These are phyloP conservation scores for Prunella fulvescens DNA, from an alignment of 2,113 vertebrate species.

Conservation along the genomic window DNA sequence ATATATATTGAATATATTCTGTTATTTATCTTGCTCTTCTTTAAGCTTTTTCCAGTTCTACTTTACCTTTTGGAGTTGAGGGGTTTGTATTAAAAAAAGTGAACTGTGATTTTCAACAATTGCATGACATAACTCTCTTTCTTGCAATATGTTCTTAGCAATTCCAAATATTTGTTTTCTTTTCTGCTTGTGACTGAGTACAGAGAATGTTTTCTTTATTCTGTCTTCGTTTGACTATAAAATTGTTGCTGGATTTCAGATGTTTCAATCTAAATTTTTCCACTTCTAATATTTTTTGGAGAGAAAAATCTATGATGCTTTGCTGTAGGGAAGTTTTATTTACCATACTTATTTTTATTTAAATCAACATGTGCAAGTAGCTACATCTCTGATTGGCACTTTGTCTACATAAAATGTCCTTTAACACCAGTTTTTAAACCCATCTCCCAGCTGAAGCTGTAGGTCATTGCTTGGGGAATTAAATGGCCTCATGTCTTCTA, in stretches of 20 bases:
- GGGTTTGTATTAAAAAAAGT: background rate
- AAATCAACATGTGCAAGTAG: background rate
- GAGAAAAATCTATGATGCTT: background rate
- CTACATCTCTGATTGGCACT: background rate
- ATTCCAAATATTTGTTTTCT: background rate
- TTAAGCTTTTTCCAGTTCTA: background rate
- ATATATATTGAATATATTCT: background rate
- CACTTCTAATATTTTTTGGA: background rate
- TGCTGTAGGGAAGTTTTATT: background rate
- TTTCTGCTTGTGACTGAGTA: background rate
- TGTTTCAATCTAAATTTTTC: background rate
- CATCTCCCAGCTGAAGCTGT: background rate
- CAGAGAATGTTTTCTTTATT: background rate
- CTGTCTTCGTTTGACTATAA: background rate
- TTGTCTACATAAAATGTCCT: background rate
- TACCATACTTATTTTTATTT: background rate
- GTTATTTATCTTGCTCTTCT: background rate
- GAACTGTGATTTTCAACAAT: background rate
- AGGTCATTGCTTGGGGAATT: background rate
- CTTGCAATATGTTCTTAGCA: background rate
- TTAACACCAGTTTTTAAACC: background rate
- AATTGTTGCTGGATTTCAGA: background rate
- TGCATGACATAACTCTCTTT: background rate
- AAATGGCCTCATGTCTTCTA: background rate
- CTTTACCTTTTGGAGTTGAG: background rate